Evolutionary conservation across 2,113 vertebrate species (phyloP), one percentile per base, ranked within the genome.

Genomic region (Acrocephalus arundinaceus): DNA sequence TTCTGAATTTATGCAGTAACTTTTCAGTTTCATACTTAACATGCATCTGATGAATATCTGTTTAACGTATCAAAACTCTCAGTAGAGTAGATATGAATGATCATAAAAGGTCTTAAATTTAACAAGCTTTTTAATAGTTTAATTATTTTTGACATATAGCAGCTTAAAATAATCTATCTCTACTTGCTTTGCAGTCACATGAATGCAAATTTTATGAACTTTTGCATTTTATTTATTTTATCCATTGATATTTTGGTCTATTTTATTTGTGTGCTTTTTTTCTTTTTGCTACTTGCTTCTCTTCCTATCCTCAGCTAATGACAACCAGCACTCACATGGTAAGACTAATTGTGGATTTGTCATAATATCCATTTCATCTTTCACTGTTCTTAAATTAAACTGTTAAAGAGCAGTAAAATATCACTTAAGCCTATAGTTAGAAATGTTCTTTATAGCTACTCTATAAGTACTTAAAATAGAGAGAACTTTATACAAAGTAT

Each of bases 241-340:
- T 96, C 86, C 97, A 97, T 97, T 98, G 97, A 98, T 98, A 97
- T 98, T 96, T 97, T 93, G 97, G 95, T 97, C 97, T 97, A 96
- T 98, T 98, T 98, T 98, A 98, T 98, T 98, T 97, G 97, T 98
- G 95, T 98, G 98, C 98, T 98, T 98, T 98, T 97, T 98, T 97
- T 95, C 97, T 97, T 97, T 98, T 97, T 97, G 97, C 97, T 97
- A 98, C 98, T 98, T 98, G 98, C 98, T 98, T 98, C 98, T 99
- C 98, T 98, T 98, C 97, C 98, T 98, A 98, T 98, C 98, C 98
- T 98, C 99, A 99, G 99, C 98, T 99, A 98, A 98, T 99, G 99
- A 99, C 99, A 97, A 97, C 98, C 99, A 99, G 98, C 99, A 98
- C 98, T 96, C 98, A 99, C 97, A 99, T 99, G 99, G 99, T 99